Evolutionary conservation across 1,140 invertebrate species (phyloP), one percentile per base, ranked within the genome.

Genomic region (Thaumetopoea pityocampa): DNA sequence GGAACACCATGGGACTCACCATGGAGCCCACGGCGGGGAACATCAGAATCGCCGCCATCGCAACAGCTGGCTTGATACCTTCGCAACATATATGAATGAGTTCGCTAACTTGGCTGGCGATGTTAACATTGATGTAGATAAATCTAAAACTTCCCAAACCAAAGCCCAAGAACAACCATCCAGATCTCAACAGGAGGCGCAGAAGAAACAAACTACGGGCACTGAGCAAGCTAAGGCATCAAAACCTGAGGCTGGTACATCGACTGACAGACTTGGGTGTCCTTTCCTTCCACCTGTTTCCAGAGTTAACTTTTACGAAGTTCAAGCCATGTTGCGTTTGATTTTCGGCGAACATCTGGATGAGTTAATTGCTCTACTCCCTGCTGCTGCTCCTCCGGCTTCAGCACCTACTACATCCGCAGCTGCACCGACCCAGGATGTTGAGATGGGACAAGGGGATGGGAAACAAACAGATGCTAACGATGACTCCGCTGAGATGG

Each of bases 51-150:
- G 58, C 14, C 51, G 66, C n/a, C 14, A 35, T 2, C 58, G 59
- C 2, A 36, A 40, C 20, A 71, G 67, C 40, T 86, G 84, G 84
- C 37, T 86, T 0, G 73, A 85, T 3, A 82, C 70, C 9, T 74
- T 86, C 36, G 59, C 68, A 3, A 68, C 61, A 3, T 85, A 82
- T 45, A 76, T 86, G 69, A 83, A 85, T 27, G 81, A 85, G 35
- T 85, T 85, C 43, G 71, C 81, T 5, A 82, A 86, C 41, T 61
- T 85, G 1, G 78, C 82, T 15, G 85, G 80, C 3, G 81, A 85
- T 44, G 40, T 81, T 14, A 51, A 51, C 24, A 20, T 59, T 37
- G 55, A 61, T n/a, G 29, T 40, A 23, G 35, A 51, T 5, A 27
- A 49, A 35, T 9, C 40, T 6, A 47, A 42, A 16, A 8, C 34